Percentiles rank a stretch among this genome's conserved stretches.
Evolutionary conservation across 2,797 vertebrate species (phyloP).

Genomic region (Acanthornis magna): DNA sequence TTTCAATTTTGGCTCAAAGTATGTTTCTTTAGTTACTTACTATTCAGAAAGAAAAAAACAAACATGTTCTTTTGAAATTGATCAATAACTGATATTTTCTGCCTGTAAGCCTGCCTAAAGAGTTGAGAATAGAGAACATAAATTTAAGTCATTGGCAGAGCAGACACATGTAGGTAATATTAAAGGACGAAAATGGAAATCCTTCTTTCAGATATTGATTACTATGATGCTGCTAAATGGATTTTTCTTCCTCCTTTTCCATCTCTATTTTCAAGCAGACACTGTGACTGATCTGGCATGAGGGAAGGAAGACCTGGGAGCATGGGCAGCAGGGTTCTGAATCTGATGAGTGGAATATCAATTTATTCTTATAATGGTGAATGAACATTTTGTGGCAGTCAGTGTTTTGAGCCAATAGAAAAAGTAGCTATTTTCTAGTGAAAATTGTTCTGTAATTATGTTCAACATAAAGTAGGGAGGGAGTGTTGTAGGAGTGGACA

Average conservation of each 20-base stretch:
- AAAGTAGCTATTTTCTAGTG: not conserved
- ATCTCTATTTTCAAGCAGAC: not conserved
- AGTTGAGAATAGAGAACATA: not conserved
- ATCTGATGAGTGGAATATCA: not conserved
- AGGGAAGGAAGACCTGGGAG: not conserved
- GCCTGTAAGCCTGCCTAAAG: not conserved
- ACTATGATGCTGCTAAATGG: not conserved
- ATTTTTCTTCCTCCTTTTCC: not conserved
- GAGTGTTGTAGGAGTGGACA: not conserved
- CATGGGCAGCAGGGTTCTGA: not conserved
- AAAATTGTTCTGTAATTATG: not conserved
- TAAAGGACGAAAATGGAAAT: not conserved
- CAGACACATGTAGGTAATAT: not conserved
- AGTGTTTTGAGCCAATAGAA: not conserved
- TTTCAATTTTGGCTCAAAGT: not conserved
- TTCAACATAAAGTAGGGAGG: not conserved
- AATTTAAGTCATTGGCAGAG: not conserved
- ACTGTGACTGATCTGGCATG: not conserved
- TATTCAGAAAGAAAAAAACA: not conserved
- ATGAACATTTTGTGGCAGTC: not conserved
- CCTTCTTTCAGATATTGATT: not conserved
- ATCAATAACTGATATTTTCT: not conserved
- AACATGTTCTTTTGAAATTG: not conserved
- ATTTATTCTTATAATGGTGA: not conserved
- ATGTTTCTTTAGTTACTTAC: not conserved